A percentile compares a stretch with the other conserved stretches of the same genome.
Evolutionary conservation across 2,888 invertebrate genomes (phyloP).

Genomic region (Pachycephus smyrnensis): DNA sequence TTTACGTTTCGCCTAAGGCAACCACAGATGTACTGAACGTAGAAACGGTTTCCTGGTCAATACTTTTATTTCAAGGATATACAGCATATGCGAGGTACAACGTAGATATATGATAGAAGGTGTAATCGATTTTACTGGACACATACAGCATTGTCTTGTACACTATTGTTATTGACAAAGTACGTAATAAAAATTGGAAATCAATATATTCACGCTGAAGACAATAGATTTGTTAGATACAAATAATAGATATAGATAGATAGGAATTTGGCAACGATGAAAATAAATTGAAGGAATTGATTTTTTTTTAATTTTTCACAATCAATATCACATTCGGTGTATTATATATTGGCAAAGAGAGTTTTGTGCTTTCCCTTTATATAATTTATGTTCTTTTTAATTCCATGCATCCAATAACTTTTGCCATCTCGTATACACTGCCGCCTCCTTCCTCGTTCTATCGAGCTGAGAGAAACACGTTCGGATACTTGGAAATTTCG

Average conservation of each 20-base stretch:
- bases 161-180: too few relatives aligned
- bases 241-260: not conserved
- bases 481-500: slow-evolving; percentile 76
- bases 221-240: not conserved
- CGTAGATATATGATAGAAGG: not conserved
- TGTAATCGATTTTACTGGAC: not conserved
- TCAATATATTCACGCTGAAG: not conserved
- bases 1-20: not conserved
- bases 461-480: slow-evolving; percentile 74
- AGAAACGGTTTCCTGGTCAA: not conserved
- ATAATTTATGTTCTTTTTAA: not conserved
- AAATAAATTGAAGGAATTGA: too few relatives aligned
- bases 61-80: not conserved
- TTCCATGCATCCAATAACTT: slow-evolving; percentile 31
- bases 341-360: not conserved
- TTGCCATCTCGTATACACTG: slow-evolving; percentile 67
- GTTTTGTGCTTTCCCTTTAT: not conserved
- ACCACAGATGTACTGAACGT: not conserved
- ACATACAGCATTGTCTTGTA: not conserved
- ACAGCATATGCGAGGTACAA: not conserved
- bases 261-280: not conserved
- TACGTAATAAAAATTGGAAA: not conserved
- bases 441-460: slow-evolving; percentile 69
- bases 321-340: not conserved
- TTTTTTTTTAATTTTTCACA: not conserved